A percentile compares a stretch with the other conserved stretches of the same genome.
phyloP scores from a whole-genome alignment of 1,140 invertebrate genomes.

The Pachyrhynchus sulphureomaculatus region DNA sequence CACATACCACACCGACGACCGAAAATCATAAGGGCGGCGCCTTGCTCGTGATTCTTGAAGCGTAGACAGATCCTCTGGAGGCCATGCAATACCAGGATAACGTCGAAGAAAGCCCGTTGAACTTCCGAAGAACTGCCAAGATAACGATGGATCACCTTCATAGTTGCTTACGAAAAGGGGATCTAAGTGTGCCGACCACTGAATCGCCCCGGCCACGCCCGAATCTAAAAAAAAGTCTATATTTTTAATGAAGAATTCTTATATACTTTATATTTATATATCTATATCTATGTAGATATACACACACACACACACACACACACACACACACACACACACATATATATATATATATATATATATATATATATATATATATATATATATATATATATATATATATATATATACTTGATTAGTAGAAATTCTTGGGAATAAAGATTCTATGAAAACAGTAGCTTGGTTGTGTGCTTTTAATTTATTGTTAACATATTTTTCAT shows the following conservation, averaged over 20 bases:
- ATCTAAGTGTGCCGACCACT: slow-evolving; percentile 91
- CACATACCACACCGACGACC: slow-evolving; percentile 89
- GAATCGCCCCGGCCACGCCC: slow-evolving; percentile 81
- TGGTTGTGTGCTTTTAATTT: too few species aligned
- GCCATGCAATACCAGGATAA: slow-evolving; percentile 85
- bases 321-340: too few species aligned
- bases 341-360: too few species aligned
- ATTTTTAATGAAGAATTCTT: background rate
- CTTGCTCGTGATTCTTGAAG: slow-evolving; percentile 53
- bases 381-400: too few species aligned
- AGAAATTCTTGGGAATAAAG: too few species aligned
- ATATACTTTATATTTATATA: too few species aligned
- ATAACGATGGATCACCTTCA: slow-evolving; percentile 84
- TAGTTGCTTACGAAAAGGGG: slow-evolving; percentile 90
- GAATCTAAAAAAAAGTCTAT: slow-evolving; percentile 52
- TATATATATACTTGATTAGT: too few species aligned
- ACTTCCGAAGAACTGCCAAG: slow-evolving; percentile 97
- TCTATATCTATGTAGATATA: too few species aligned
- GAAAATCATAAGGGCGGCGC: slow-evolving; percentile 83
- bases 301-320: too few species aligned
- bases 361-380: too few species aligned
- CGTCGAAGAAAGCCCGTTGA: slow-evolving; percentile 87
- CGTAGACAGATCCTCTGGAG: slow-evolving; percentile 60
- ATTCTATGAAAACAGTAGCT: too few species aligned
- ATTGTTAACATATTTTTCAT: too few species aligned